Evolutionary conservation across 2,888 invertebrate genomes (phyloP), one percentile per base, ranked within the genome.

Genomic region (Suillia variegata): DNA sequence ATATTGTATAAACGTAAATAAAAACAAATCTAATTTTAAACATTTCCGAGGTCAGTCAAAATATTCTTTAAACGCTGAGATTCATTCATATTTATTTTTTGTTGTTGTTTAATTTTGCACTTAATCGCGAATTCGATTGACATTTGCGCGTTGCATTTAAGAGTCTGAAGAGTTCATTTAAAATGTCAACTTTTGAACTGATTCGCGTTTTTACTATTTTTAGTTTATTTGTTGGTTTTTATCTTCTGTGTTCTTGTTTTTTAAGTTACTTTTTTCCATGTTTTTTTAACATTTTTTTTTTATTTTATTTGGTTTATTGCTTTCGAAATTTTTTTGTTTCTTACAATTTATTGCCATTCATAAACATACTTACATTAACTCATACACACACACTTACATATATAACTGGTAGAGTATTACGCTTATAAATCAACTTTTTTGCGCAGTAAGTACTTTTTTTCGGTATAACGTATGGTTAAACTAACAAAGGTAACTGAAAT

Each of bases 121-220:
- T 58, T 33, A 45, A 18, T 38, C 22, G 22, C 18, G 12, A 33
- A 18, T 72, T 74, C 74, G 74, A n/a, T n/a, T 72, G 72, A 71
- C 70, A 72, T 72, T 69, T 65, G 54, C 66, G 62, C 66, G 62
- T 51, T 64, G 50, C 18, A 63, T 62, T n/a, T n/a, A n/a, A n/a
- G n/a, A n/a, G n/a, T n/a, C n/a, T n/a, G n/a, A n/a, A n/a, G n/a
- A n/a, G n/a, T n/a, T n/a, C n/a, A n/a, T n/a, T n/a, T n/a, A n/a
- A n/a, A n/a, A n/a, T n/a, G n/a, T n/a, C n/a, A n/a, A n/a, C n/a
- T n/a, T n/a, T n/a, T n/a, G n/a, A n/a, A n/a, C n/a, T n/a, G n/a
- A n/a, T n/a, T n/a, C n/a, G n/a, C n/a, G n/a, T n/a, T 48, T 24
- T 51, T 2, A 12, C 31, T n/a, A 31, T 12, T 21, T 49, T 49